Evolutionary conservation across 2,888 invertebrate species (phyloP), one percentile per base, ranked within the genome.

Genomic region (Ochropacha duplaris): DNA sequence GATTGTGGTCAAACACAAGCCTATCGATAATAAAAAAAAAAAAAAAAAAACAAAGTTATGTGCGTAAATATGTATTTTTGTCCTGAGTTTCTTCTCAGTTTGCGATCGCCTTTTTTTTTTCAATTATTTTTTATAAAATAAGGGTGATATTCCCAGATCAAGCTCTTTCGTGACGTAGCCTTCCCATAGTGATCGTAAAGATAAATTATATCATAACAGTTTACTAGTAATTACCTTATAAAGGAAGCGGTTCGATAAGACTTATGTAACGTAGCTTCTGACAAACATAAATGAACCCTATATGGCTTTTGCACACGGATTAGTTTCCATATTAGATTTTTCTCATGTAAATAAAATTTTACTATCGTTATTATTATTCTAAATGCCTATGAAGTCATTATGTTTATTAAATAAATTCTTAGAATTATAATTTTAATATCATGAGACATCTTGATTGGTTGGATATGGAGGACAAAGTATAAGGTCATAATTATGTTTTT

Each of bases 251-350:
- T 44, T 19, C 44, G 19, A 44, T 44, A 44, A 44, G 0, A 2
- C 44, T 44, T 44, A 44, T 44, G 6, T 44, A 60, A 49, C 50
- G 16, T 2, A 57, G 31, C 54, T 31, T 52, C n/a, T n/a, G 2
- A 49, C 49, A 55, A 52, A 54, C 11, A 28, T 24, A 49, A 58
- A 51, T 58, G 51, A 52, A 52, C 28, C 24, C 19, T 5, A 52
- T 12, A 26, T 6, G 39, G 12, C 24, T 59, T 56, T 59, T 56
- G 59, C 59, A 59, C 59, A 51, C 59, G 56, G 54, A 54, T 56
- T 54, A 59, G 58, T 49, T 51, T 11, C n/a, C 39, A 28, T 51
- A 9, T 58, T 54, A 26, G 11, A 34, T 54, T 58, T 50, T 52
- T 50, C 54, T 54, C 8, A 49, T 51, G 54, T 22, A 39, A 60